Conservation (phyloP, 2,888 invertebrate species). For the Lithophane semibrunnea region DNA sequence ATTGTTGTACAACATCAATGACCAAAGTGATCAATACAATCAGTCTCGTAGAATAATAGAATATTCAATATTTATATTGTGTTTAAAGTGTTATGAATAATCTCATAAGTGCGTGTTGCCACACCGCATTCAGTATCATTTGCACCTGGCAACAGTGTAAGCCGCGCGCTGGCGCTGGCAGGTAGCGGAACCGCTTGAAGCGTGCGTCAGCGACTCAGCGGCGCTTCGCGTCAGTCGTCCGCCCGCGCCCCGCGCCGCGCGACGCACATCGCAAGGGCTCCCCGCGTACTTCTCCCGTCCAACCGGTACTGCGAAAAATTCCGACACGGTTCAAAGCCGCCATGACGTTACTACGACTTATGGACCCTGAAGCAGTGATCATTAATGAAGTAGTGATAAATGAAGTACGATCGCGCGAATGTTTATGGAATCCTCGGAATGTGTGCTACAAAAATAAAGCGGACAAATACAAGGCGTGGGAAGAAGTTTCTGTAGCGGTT, state of each 20-base stretch:
- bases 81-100: not conserved
- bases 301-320: not conserved
- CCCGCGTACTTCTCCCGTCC: not conserved
- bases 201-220: too few species aligned
- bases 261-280: not conserved
- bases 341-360: constrained; percentile 2
- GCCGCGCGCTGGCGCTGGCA: constrained; percentile 5
- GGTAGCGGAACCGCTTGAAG: not conserved
- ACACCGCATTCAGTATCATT: not conserved
- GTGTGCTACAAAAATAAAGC: constrained; percentile 20
- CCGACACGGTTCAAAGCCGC: constrained; percentile 8
- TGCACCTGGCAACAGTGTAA: constrained; percentile 41
- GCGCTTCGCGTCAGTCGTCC: not conserved
- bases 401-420: constrained; percentile 40
- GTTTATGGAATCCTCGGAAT: constrained; percentile 40
- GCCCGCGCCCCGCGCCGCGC: constrained; percentile 39
- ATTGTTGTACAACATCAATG: not conserved
- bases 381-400: constrained; percentile 21
- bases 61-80: too few species aligned
- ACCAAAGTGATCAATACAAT: not conserved
- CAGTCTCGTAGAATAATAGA: not conserved
- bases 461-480: constrained; percentile 29
- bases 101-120: constrained; percentile 27
- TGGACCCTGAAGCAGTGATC: constrained; percentile 22
- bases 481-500: constrained; percentile 23